These are phyloP conservation scores for Neotoxoptera formosana DNA, from an alignment of 1,140 invertebrate species.

Conservation along the genomic window DNA sequence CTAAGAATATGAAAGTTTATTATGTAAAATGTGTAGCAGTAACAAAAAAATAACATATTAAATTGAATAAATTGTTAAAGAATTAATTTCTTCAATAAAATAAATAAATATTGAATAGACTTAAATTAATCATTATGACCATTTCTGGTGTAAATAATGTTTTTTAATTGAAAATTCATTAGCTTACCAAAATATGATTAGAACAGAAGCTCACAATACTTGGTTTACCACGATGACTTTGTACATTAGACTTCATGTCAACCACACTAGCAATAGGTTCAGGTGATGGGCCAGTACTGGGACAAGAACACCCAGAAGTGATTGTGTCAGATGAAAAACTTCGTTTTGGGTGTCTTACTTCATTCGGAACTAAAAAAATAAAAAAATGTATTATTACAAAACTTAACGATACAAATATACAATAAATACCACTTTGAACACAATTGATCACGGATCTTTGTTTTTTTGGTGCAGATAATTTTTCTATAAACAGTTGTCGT, in stretches of 20 bases:
- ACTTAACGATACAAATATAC: not conserved
- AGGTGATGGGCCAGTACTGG: slow-evolving; percentile 27
- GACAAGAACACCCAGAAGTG: slow-evolving; percentile 44
- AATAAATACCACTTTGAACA: slow-evolving; percentile 43
- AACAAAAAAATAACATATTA: not conserved
- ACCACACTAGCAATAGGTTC: slow-evolving; percentile 3
- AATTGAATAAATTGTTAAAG: not conserved
- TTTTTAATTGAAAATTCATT: not conserved
- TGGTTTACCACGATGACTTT: slow-evolving; percentile 17
- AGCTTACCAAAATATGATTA: slow-evolving; percentile 48
- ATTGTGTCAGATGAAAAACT: slow-evolving; percentile 47
- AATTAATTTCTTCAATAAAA: not conserved
- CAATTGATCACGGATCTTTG: slow-evolving; percentile 43
- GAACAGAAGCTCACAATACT: slow-evolving; percentile 25
- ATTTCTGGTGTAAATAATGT: not conserved
- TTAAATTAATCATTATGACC: not conserved
- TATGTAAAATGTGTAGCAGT: no score
- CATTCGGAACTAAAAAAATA: slow-evolving; percentile 34
- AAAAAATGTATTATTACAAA: not conserved
- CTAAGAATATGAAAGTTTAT: slow-evolving; percentile 63
- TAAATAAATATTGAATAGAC: no score
- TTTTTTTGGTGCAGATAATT: slow-evolving; percentile 55
- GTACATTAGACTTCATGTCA: slow-evolving; percentile 26
- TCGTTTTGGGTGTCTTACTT: slow-evolving; percentile 47
- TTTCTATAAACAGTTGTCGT: slow-evolving; percentile 47